Conservation (phyloP, 2,113 vertebrate genomes). For the Mesoclemmys tuberculata region DNA sequence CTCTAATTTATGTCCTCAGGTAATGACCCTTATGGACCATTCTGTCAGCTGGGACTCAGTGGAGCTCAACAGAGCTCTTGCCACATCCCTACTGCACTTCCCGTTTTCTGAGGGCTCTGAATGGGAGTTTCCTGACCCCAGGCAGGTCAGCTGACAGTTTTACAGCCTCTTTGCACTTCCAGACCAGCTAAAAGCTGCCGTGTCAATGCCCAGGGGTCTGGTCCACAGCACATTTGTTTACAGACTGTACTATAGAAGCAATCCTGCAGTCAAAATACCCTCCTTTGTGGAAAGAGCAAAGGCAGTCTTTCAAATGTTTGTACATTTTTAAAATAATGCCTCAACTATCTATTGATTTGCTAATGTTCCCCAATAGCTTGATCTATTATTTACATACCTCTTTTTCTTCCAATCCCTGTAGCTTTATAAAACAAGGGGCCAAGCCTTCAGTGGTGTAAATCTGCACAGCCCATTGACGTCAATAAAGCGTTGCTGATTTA, state of each 20-base stretch:
- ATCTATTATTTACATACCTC: neutral
- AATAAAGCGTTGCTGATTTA: neutral
- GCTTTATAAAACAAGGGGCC: neutral
- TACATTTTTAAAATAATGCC: neutral
- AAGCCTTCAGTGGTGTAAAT: neutral
- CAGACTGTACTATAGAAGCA: neutral
- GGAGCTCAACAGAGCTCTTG: fast-evolving
- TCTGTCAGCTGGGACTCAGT: neutral
- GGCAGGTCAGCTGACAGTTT: neutral
- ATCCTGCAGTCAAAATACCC: neutral
- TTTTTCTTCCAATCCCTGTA: neutral
- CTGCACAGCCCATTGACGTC: neutral
- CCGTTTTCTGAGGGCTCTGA: fast-evolving
- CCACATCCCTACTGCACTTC: fast-evolving
- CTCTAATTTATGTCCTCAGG: neutral
- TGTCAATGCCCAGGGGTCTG: neutral
- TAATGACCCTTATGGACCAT: neutral
- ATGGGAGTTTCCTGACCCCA: neutral
- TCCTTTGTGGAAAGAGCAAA: neutral
- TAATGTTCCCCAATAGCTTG: neutral
- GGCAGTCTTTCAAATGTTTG: neutral
- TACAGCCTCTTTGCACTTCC: neutral
- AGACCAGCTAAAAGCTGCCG: neutral
- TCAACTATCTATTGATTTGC: neutral
- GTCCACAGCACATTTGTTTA: neutral